Conservation (phyloP, 2,113 vertebrate genomes). For the Baryphthengus martii region DNA sequence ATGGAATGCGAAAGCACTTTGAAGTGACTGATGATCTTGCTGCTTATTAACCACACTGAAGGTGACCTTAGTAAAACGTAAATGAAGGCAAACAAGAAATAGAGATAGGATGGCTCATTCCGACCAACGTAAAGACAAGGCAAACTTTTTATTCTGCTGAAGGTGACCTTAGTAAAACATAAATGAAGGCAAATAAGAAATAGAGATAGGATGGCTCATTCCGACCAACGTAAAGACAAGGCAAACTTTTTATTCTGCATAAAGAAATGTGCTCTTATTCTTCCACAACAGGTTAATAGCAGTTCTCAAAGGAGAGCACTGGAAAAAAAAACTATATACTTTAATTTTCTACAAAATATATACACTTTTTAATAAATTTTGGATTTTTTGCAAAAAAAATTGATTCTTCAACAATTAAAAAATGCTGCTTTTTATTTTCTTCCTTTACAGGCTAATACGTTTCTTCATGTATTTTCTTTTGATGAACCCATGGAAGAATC, state of each 20-base stretch:
- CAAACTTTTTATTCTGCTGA: neutral
- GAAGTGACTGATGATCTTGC: constrained; percentile 52
- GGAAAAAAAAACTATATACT: neutral
- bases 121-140: neutral
- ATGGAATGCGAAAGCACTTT: constrained; percentile 23
- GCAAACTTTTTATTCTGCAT: neutral
- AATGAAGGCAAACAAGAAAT: neutral
- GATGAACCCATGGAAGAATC: neutral
- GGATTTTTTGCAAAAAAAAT: neutral
- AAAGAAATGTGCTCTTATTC: neutral
- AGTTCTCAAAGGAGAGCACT: neutral
- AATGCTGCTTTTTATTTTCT: neutral
- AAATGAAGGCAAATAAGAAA: constrained; percentile 4
- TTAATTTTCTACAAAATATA: neutral
- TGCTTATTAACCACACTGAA: constrained; percentile 38
- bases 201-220: neutral
- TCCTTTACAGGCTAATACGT: neutral
- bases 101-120: neutral
- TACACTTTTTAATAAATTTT: neutral
- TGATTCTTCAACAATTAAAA: neutral
- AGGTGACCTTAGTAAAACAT: neutral
- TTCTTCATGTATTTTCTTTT: neutral
- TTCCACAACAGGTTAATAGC: neutral
- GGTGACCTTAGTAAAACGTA: neutral
- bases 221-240: neutral